Evolutionary conservation across 2,797 vertebrate genomes (phyloP), one percentile per base, ranked within the genome.

Genomic region (Argyrosomus regius): DNA sequence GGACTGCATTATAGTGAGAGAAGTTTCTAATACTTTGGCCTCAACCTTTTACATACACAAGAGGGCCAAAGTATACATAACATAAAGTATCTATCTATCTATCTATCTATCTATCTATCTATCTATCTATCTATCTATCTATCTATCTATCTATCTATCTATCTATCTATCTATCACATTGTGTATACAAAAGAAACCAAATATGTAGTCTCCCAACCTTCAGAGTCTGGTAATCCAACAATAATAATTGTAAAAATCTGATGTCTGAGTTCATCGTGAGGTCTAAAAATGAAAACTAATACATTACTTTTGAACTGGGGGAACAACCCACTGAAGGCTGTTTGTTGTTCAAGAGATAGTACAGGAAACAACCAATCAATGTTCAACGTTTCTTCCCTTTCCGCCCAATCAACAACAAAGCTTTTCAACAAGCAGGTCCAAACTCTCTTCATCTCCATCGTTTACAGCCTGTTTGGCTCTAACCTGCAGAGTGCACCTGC

Each of bases 401-500:
- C 11, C 18, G n/a, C 28, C 39, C 39, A 53, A 1, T 67, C 39
- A 70, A n/a, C 3, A 72, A 26, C 22, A 18, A 1, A n/a, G 46
- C n/a, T 54, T 58, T 70, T 70, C 72, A 71, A 12, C 49, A 68
- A 28, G 46, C 12, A 13, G 11, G 26, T 5, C n/a, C 41, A 3
- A 72, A 64, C 41, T 62, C 48, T 59, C 39, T 60, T 77, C 13
- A n/a, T 66, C 49, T 50, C 17, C 26, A 53, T 66, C 9, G 67
- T 41, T 74, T 63, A 52, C 2, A 0, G 26, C 17, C 48, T 49
- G 56, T 53, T 50, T 60, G 52, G 46, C 58, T 74, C 28, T 31
- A 41, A 71, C 59, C 70, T 80, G 70, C 58, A 43, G 28, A n/a
- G 26, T n/a, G 63, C 75, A 77, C 70, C 63, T 71, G 59, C 48